Evolutionary conservation across 2,797 vertebrate species (phyloP), one percentile per base, ranked within the genome.

Genomic region (Pempheris klunzingeri): DNA sequence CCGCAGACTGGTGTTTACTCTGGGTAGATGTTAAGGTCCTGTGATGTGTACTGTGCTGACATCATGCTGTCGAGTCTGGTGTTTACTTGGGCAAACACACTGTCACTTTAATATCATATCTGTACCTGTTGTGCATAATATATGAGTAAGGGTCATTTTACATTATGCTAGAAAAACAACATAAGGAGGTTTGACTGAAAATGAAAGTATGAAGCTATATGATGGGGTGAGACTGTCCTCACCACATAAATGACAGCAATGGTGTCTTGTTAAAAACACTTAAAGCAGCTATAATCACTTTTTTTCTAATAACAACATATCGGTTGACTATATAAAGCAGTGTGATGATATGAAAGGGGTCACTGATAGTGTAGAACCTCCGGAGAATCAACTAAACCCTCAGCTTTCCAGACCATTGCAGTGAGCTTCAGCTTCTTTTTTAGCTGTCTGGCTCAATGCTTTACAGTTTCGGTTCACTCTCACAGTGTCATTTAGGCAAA

Each of bases 1-100:
- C 53, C n/a, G 20, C 17, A 66, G 47, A 76, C 38, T 18, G 36
- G 14, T 75, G 74, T 77, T 62, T 86, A 52, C 70, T 24, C 55
- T 7, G 43, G 47, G 61, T 18, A 28, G 64, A 84, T 68, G 46
- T 63, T 60, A 53, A 14, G 24, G 68, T 62, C 26, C 18, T 52
- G 68, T 46, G 43, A 76, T 72, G 64, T 81, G 63, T 12, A 17
- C 61, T 30, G 39, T 32, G 24, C 44, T 49, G 74, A 61, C 67
- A 59, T 44, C 46, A 36, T 39, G 73, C 53, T 67, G 72, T 62
- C 24, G 34, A 13, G 57, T 58, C 26, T 63, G 66, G 43, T 17
- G 55, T 43, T 64, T 44, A 60, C 53, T 57, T 38, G 43, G 49
- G 63, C 24, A 50, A 62, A 68, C 59, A 54, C 8, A 8, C 38